Evolutionary conservation across 2,888 invertebrate species (phyloP).

Genomic region (Cetonia aurata): DNA sequence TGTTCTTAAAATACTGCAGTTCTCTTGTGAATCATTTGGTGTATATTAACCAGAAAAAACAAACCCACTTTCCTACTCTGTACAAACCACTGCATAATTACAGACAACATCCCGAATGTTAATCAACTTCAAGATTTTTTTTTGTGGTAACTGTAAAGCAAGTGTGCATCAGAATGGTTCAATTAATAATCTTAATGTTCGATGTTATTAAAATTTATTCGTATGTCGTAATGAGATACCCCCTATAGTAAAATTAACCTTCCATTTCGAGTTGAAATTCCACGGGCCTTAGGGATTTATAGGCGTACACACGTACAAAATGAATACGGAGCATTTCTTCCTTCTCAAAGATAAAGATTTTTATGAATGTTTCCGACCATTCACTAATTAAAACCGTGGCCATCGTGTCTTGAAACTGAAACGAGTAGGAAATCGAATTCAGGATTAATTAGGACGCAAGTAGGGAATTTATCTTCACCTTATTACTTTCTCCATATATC

Average conservation of each 20-base stretch:
- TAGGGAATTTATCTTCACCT: neutral
- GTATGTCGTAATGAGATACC: conserved; percentile 37
- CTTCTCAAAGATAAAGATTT: conserved; percentile 28
- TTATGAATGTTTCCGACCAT: conserved; percentile 22
- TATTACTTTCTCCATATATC: conserved; percentile 20
- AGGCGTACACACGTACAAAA: neutral
- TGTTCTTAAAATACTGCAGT: no score
- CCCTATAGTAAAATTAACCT: conserved; percentile 39
- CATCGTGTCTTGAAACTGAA: conserved; percentile 26
- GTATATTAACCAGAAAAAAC: no score
- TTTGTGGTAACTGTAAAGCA: neutral
- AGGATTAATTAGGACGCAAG: conserved; percentile 23
- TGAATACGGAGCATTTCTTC: neutral
- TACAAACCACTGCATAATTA: conserved; percentile 5
- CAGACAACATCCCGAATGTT: neutral
- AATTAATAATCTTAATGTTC: conserved; percentile 37
- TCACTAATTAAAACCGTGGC: conserved; percentile 30
- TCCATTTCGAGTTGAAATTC: conserved; percentile 32
- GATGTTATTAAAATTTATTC: conserved; percentile 42
- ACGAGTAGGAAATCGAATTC: conserved; percentile 11
- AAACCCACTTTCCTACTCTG: no score
- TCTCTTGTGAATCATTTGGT: no score
- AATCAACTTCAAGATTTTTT: neutral
- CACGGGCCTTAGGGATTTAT: conserved; percentile 22
- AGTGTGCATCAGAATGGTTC: conserved; percentile 24